A percentile compares a stretch with the other conserved stretches of the same genome.
Evolutionary conservation across 2,797 vertebrate genomes (phyloP).

Genomic region (Carcharodon carcharias): DNA sequence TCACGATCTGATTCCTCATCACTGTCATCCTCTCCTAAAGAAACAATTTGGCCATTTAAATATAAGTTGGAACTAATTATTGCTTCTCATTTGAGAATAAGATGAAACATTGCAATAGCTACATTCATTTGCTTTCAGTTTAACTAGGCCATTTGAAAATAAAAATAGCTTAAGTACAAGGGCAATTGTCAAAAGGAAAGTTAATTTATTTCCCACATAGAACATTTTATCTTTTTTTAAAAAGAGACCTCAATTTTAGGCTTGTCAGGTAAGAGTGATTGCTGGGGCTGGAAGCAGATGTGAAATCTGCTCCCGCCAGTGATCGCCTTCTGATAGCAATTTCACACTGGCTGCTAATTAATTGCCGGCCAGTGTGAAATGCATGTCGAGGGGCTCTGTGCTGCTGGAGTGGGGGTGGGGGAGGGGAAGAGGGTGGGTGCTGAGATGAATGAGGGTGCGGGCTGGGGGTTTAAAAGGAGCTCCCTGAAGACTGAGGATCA

Average conservation of each 20-base stretch:
- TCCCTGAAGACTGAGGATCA: too few relatives aligned
- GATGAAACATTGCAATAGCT: not conserved
- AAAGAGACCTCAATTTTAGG: not conserved
- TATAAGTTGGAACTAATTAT: not conserved
- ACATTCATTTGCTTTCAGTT: not conserved
- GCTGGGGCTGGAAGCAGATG: too few relatives aligned
- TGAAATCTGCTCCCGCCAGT: not conserved
- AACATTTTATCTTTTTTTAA: not conserved
- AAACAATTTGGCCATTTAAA: slow-evolving; percentile 1
- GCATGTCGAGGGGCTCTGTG: too few relatives aligned
- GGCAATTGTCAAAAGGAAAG: not conserved
- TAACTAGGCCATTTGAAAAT: not conserved
- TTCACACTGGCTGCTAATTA: too few relatives aligned
- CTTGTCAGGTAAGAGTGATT: too few relatives aligned
- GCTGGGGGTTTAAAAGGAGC: too few relatives aligned
- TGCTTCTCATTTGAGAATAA: not conserved
- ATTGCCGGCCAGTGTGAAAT: too few relatives aligned
- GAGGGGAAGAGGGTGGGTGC: too few relatives aligned
- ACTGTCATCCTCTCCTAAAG: slow-evolving; percentile 60
- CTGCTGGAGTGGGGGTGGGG: too few relatives aligned
- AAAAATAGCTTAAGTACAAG: not conserved
- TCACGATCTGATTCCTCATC: slow-evolving; percentile 72
- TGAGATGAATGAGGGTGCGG: too few relatives aligned
- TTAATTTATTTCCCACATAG: not conserved
- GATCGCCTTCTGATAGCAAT: too few relatives aligned